Evolutionary conservation across 2,888 invertebrate species (phyloP), one percentile per base, ranked within the genome.

Genomic region (Blera fallax): DNA sequence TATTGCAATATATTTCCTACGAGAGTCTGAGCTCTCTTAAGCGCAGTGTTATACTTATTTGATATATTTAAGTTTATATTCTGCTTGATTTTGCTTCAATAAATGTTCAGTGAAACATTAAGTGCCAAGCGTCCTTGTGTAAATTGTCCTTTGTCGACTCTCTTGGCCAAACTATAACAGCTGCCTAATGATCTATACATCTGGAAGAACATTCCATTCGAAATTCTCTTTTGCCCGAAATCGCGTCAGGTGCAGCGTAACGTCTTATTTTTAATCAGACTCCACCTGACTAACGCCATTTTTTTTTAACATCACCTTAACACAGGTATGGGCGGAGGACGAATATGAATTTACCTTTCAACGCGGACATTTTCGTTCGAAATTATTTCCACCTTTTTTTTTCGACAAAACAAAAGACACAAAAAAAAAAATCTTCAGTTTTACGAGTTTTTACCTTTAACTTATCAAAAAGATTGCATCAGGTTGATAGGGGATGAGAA

Each of bases 401-500:
- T 52, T 62, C 32, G 7, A 5, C 10, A 58, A 10, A 50, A 40
- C 37, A 50, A 50, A 43, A 34, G 21, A 69, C 8, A 45, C 14
- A 48, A 56, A 56, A 14, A 64, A 21, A 73, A 62, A 48, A 56
- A 64, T 70, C 40, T 56, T 8, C 56, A 76, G 60, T 80, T 85
- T 85, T 77, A 85, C 72, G 85, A 50, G 52, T 81, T 85, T 77
- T 67, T 81, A 77, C 81, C 81, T 85, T 77, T 72, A 70, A 81
- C 45, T 85, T 85, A 85, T 85, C 85, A 81, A 76, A 72, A 48
- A 77, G 85, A 85, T 85, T 85, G 60, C 85, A 85, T 85, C 85
- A 85, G 72, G 72, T 81, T 85, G 85, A 81, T 85, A 85, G 76
- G 84, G 76, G 85, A 81, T 85, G 85, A 81, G 76, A 76, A 72